phyloP scores from a whole-genome alignment of 2,797 vertebrate species.

The Myotis findleyi region DNA sequence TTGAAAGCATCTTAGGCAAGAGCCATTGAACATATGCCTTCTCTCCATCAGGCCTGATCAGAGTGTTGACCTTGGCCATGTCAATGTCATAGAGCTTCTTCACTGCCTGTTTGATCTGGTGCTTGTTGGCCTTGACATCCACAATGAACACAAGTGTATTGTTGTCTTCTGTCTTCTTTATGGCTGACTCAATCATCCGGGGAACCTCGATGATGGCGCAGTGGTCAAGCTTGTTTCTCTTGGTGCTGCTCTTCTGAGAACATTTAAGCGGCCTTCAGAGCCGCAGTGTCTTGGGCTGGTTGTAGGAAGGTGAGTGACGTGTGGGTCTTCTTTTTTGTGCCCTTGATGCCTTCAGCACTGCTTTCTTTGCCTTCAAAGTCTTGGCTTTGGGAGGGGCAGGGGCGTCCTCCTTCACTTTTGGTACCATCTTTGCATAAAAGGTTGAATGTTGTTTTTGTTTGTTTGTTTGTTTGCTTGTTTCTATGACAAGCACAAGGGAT shows the following conservation, averaged over 20 bases:
- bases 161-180: not conserved
- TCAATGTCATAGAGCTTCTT: not conserved
- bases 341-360: not conserved
- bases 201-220: not conserved
- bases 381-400: not conserved
- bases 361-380: not conserved
- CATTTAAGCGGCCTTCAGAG: not conserved
- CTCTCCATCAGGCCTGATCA: not conserved
- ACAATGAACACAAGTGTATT: not conserved
- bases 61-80: not conserved
- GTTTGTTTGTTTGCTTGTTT: conserved; percentile 1
- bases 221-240: not conserved
- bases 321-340: not conserved
- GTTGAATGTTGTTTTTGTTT: not conserved
- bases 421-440: not conserved
- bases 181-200: not conserved
- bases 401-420: not conserved
- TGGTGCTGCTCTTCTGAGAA: not conserved
- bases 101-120: not conserved
- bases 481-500: not conserved
- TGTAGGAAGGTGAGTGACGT: not conserved
- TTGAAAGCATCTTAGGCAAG: not conserved
- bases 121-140: not conserved
- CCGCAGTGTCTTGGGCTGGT: not conserved
- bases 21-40: not conserved